Evolutionary conservation across 2,888 invertebrate species (phyloP), one percentile per base, ranked within the genome.

Genomic region (Cephus spinipes): DNA sequence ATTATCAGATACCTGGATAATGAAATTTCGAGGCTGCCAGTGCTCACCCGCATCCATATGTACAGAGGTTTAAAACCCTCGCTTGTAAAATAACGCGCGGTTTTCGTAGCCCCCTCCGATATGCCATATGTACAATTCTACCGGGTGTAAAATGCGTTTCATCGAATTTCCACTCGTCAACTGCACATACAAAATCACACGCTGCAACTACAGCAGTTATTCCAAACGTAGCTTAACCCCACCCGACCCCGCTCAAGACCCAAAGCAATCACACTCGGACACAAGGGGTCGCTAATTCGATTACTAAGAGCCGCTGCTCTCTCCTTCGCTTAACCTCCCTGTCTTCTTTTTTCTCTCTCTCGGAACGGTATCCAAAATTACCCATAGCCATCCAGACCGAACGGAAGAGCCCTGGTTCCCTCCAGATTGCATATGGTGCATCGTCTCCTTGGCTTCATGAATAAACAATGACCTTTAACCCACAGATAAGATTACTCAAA

Each of bases 261-360:
- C 85, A 86, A 77, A 85, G 90, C 90, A 90, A 90, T 90, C 90
- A 89, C 90, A 90, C 88, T 89, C 86, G 89, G 86, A 87, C 87
- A 87, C 85, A 85, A 88, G 88, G 90, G 90, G 87, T 85, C 85
- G 84, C 87, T 90, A 90, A 90, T 90, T 90, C 89, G 89, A 90
- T 90, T 90, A 90, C 88, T 78, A 83, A 86, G 83, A 88, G 87
- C 87, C 83, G 81, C 83, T 76, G 11, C 31, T 33, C 69, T 30
- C 71, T 23, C 74, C 12, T 23, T 34, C 74, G 30, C 74, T 33
- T 12, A 35, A 15, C 11, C 74, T 74, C 35, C 71, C 71, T 81
- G 74, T 34, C 77, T 79, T 76, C 69, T 35, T 68, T 31, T 69
- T 0, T 31, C 32, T 71, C 33, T 71, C 33, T 33, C 33, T 12